Percentiles rank a stretch among this genome's conserved stretches.
phyloP scores from a whole-genome alignment of 2,797 vertebrate species.

The Ciconia nigra region DNA sequence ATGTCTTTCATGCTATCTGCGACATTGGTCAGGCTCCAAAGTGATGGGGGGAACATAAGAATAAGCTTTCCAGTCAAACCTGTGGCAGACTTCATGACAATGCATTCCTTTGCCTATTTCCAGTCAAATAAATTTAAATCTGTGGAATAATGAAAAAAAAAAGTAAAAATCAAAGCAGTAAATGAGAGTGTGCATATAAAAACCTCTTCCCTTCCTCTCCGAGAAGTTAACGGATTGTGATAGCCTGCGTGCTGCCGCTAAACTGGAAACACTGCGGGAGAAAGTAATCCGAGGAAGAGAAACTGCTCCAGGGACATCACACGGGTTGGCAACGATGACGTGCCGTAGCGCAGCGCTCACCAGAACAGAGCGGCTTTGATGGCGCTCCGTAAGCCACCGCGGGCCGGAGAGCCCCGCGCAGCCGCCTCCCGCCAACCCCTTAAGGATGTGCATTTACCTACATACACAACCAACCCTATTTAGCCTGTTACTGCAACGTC shows the following conservation, averaged over 20 bases:
- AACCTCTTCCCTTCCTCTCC: not conserved
- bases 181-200: not conserved
- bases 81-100: not conserved
- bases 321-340: not conserved
- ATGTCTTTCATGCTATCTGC: not conserved
- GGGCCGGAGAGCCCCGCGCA: too few relatives aligned
- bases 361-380: not conserved
- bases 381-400: rapidly evolving
- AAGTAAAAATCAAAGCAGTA: not conserved
- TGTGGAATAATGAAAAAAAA: not conserved
- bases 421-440: rapidly evolving
- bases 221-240: not conserved
- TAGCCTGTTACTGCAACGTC: not conserved
- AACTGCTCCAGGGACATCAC: not conserved
- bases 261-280: not conserved
- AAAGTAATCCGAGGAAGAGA: not conserved
- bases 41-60: not conserved
- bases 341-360: not conserved
- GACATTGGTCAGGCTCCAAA: not conserved
- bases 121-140: not conserved
- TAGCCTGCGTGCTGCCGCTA: not conserved
- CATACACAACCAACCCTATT: not conserved
- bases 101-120: not conserved
- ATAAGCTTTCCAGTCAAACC: not conserved
- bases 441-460: rapidly evolving